Evolutionary conservation across 2,888 invertebrate genomes (phyloP), one percentile per base, ranked within the genome.

Genomic region (Barypeithes pellucidus): DNA sequence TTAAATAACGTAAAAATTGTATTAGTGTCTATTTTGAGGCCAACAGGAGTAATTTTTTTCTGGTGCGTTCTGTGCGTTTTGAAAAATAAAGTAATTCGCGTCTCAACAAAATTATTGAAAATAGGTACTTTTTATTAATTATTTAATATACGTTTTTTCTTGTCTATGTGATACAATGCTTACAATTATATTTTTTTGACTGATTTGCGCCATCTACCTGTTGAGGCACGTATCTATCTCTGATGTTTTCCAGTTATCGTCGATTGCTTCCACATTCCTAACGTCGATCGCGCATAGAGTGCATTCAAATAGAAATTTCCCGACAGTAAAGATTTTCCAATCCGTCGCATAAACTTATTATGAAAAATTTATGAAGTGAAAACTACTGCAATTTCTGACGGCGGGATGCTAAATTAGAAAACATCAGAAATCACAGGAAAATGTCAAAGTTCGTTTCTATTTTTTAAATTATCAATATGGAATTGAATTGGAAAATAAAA

Each of bases 331-430:
- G 29, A 54, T 54, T 33, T 33, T 16, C 14, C 29, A 33, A 12
- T 9, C 16, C 9, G 45, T 16, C 24, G n/a, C 18, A 33, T 16
- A 14, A 33, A 16, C n/a, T 14, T n/a, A 54, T 16, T 33, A 54
- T 54, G 33, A 54, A 54, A 54, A 54, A 16, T 54, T 33, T 33
- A 54, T 54, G 14, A 54, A 33, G 29, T 54, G 5, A 24, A 9
- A n/a, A 3, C 22, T 33, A 16, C 8, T 16, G 54, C 54, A 33
- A 11, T 54, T 54, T 4, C 29, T 14, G n/a, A 2, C 33, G 54
- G 9, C 20, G 14, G 14, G 12, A 20, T 16, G 29, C 16, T 9
- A 54, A 33, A 33, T 54, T 54, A 33, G 14, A 1, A 1, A 9
- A 5, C 29, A 29, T 29, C 14, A 33, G 8, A 33, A 33, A 54